Evolutionary conservation across 1,140 invertebrate genomes (phyloP).

Genomic region (Laupala kohalensis): DNA sequence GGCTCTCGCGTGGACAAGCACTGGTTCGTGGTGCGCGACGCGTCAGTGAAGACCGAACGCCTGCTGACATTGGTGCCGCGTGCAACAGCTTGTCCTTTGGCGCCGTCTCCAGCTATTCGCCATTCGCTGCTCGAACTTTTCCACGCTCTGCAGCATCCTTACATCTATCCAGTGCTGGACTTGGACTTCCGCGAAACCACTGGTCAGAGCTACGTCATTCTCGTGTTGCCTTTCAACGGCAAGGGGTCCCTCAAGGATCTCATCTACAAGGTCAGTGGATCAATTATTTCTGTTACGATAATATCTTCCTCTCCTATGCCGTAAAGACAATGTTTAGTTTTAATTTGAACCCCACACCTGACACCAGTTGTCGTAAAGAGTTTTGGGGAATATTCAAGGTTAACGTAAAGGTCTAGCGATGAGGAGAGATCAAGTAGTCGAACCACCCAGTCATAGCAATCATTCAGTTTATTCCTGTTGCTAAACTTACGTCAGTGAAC

Average conservation of each 20-base stretch:
- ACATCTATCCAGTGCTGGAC: slow-evolving; percentile 78
- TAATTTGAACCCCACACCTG: no score
- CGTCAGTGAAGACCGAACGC: slow-evolving; percentile 64
- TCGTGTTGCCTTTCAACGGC: slow-evolving; percentile 68
- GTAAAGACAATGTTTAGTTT: no score
- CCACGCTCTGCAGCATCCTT: slow-evolving; percentile 75
- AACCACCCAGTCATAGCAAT: no score
- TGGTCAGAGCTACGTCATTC: slow-evolving; percentile 43
- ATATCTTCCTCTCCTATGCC: no score
- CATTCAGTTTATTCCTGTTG: no score
- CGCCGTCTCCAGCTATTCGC: slow-evolving; percentile 34
- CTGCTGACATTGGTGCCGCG: slow-evolving; percentile 64
- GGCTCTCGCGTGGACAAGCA: slow-evolving; percentile 71
- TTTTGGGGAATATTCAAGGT: no score
- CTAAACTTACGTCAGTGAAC: no score
- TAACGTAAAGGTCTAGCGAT: no score
- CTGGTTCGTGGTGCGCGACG: slow-evolving; percentile 78
- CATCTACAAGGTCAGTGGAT: slow-evolving; percentile 71
- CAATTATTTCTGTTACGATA: no score
- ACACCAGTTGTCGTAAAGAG: no score
- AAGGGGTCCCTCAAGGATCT: slow-evolving; percentile 78
- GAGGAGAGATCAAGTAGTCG: no score
- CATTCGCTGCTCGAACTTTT: slow-evolving; percentile 66
- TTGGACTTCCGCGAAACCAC: slow-evolving; percentile 45
- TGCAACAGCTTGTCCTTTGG: slow-evolving; percentile 39